phyloP scores from a whole-genome alignment of 2,797 vertebrate genomes.

The Prionace glauca region DNA sequence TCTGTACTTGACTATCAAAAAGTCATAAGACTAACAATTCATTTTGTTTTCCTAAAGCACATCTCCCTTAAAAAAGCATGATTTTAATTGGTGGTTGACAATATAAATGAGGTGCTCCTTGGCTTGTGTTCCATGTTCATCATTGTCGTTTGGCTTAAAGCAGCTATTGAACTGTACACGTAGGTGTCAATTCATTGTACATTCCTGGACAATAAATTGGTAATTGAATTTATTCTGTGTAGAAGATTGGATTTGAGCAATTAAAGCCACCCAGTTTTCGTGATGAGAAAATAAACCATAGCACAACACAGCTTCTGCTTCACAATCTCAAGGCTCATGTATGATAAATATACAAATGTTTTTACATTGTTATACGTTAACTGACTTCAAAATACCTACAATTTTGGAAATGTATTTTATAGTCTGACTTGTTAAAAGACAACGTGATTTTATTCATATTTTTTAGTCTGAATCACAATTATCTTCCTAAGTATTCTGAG shows the following conservation, averaged over 20 bases:
- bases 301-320: background rate
- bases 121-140: background rate
- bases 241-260: background rate
- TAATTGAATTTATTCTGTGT: background rate
- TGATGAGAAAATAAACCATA: background rate
- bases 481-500: background rate
- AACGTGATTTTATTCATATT: background rate
- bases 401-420: background rate
- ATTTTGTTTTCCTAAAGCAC: background rate
- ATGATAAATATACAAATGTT: background rate
- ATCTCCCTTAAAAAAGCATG: background rate
- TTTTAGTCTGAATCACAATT: background rate
- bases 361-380: background rate
- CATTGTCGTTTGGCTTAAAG: background rate
- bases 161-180: background rate
- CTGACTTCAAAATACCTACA: background rate
- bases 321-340: too few relatives aligned
- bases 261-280: background rate
- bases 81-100: background rate
- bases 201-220: background rate
- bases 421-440: background rate
- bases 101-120: background rate
- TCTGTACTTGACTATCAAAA: background rate
- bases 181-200: background rate
- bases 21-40: background rate